These are phyloP conservation scores for Eumaeus atala DNA, from an alignment of 1,140 invertebrate species.

Conservation along the genomic window DNA sequence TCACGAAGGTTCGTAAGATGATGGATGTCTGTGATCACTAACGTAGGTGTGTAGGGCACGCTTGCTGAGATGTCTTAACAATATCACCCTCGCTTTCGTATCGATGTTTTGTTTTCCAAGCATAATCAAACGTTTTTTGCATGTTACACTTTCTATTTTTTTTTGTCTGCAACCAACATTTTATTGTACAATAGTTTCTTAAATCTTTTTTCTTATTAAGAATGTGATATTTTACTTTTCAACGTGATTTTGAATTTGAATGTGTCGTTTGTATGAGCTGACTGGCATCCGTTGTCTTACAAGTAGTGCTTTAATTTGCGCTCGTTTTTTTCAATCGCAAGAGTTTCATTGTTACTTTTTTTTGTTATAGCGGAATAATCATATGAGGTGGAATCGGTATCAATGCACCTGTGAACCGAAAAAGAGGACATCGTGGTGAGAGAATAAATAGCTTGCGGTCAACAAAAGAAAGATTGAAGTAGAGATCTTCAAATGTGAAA, in stretches of 20 bases:
- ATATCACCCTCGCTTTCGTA: slow-evolving; percentile 24
- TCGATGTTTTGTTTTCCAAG: slow-evolving; percentile 22
- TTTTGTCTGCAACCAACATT: slow-evolving; percentile 3
- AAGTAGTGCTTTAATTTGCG: slow-evolving; percentile 17
- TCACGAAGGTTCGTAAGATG: slow-evolving; percentile 63
- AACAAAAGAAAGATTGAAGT: background rate
- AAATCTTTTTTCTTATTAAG: slow-evolving; percentile 7
- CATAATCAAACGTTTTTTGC: slow-evolving; percentile 17
- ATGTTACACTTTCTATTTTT: slow-evolving; percentile 5
- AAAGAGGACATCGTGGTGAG: slow-evolving; percentile 30
- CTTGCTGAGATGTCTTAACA: slow-evolving; percentile 27
- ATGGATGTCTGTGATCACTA: slow-evolving; percentile 63
- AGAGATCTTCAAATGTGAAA: background rate
- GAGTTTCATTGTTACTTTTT: slow-evolving; percentile 30
- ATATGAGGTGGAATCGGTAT: slow-evolving; percentile 65
- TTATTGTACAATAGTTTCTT: too few relatives aligned
- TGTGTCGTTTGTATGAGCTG: slow-evolving; percentile 29
- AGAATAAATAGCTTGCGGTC: background rate
- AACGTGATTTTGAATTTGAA: slow-evolving; percentile 12
- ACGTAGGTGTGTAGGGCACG: slow-evolving; percentile 40
- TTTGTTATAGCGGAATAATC: slow-evolving; percentile 60
- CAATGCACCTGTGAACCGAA: slow-evolving; percentile 53
- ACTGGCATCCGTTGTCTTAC: slow-evolving; percentile 68
- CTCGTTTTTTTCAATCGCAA: slow-evolving; percentile 11
- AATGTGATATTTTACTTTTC: background rate